Evolutionary conservation across 2,797 vertebrate genomes (phyloP).

Genomic region (Carapus acus): DNA sequence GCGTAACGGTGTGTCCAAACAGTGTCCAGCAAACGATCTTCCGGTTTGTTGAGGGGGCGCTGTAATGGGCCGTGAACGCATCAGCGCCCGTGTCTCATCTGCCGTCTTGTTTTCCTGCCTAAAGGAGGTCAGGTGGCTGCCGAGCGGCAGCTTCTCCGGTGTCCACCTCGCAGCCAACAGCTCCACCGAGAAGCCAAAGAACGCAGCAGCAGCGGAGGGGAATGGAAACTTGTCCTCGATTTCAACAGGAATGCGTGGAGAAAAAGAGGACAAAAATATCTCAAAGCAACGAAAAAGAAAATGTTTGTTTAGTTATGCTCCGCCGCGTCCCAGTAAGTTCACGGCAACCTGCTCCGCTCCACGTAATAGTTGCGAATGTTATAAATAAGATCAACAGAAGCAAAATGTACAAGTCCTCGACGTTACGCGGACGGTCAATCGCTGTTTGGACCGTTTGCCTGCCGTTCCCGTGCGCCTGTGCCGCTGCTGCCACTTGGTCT

Average conservation of each 20-base stretch:
- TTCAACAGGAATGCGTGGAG: too few relatives aligned
- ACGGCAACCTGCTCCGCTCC: constrained; percentile 6
- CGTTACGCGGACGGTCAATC: too few relatives aligned
- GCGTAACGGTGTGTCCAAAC: constrained; percentile 12
- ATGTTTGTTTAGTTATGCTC: constrained; percentile 32
- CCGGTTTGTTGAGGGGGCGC: constrained; percentile 30
- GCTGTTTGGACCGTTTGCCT: too few relatives aligned
- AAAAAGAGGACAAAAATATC: constrained; percentile 1
- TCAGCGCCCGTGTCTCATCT: constrained; percentile 39
- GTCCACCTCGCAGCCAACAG: constrained; percentile 41
- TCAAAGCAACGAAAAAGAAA: not conserved
- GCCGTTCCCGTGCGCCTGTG: too few relatives aligned
- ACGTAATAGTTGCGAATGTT: constrained; percentile 23
- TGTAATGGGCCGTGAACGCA: constrained; percentile 31
- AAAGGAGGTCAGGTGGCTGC: constrained; percentile 62
- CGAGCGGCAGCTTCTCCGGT: constrained; percentile 58
- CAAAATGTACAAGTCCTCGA: too few relatives aligned
- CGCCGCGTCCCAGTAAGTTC: constrained; percentile 26
- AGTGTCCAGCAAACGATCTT: constrained; percentile 2
- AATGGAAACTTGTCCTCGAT: not conserved
- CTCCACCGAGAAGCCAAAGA: constrained; percentile 3
- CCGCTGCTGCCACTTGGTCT: too few relatives aligned
- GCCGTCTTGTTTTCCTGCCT: constrained; percentile 46
- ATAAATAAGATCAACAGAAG: too few relatives aligned
- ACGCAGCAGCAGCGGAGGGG: not conserved